Conservation (phyloP, 2,888 invertebrate genomes). For the Caenorhabditis imperialis region DNA sequence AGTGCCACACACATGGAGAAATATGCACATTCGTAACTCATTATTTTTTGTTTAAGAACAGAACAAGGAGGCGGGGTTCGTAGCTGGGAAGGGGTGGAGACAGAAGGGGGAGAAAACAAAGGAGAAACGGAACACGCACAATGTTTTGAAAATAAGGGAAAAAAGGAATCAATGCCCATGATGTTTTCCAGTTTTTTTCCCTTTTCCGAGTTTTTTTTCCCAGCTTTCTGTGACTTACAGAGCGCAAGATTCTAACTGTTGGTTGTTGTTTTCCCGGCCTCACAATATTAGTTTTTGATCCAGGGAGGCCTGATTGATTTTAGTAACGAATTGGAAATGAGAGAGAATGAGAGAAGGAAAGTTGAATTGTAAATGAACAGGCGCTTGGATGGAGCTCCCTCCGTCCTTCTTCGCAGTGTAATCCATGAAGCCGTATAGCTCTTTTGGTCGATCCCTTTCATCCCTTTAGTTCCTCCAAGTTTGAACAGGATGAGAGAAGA, state of each 20-base stretch:
- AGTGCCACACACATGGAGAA: neutral
- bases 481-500: too few species aligned
- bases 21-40: constrained; percentile 51
- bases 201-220: neutral
- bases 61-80: too few species aligned
- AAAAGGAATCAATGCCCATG: too few species aligned
- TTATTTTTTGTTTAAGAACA: constrained; percentile 36
- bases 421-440: constrained; percentile 50
- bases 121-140: too few species aligned
- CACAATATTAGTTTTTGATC: neutral
- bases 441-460: neutral
- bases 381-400: constrained; percentile 32
- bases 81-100: too few species aligned
- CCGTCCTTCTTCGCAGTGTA: constrained; percentile 30
- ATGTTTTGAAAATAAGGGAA: too few species aligned
- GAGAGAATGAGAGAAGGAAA: neutral
- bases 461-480: too few species aligned
- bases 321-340: too few species aligned
- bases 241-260: neutral
- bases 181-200: too few species aligned
- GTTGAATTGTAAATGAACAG: constrained; percentile 58
- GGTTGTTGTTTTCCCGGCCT: neutral
- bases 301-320: neutral
- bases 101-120: too few species aligned
- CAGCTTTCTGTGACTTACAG: neutral